Evolutionary conservation across 2,113 vertebrate genomes (phyloP).

Genomic region (Leptobrachium leishanense): DNA sequence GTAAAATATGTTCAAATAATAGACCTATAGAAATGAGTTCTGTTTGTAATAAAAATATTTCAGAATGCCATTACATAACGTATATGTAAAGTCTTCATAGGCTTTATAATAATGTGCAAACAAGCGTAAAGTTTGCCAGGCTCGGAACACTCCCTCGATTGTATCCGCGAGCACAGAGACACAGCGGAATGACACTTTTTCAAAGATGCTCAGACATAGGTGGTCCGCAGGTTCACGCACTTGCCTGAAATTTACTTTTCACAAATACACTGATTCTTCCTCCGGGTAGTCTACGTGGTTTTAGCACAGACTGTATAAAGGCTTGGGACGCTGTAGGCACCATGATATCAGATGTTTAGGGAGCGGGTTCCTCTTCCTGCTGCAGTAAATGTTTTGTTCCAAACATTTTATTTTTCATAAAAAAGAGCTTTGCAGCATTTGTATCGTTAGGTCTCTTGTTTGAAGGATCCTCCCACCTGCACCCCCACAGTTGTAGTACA

Average conservation of each 20-base stretch:
- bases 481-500: too few species aligned
- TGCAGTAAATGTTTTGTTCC: too few species aligned
- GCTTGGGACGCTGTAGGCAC: too few species aligned
- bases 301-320: too few species aligned
- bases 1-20: conserved; percentile 25
- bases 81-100: conserved; percentile 2
- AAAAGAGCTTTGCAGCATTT: too few species aligned
- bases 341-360: too few species aligned
- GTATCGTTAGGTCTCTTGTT: too few species aligned
- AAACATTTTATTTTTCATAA: too few species aligned
- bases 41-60: conserved; percentile 18
- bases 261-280: too few species aligned
- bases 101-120: conserved; percentile 17
- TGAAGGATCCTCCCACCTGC: too few species aligned
- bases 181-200: conserved; percentile 16
- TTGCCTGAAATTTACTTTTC: neutral
- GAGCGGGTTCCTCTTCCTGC: too few species aligned
- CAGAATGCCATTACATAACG: neutral
- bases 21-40: conserved; percentile 34
- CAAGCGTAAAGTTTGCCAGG: conserved; percentile 25
- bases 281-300: too few species aligned
- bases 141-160: conserved; percentile 24
- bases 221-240: conserved; percentile 11
- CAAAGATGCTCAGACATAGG: neutral
- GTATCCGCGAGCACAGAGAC: conserved; percentile 6